phyloP scores from a whole-genome alignment of 2,113 vertebrate species.

The Tetrao urogallus region DNA sequence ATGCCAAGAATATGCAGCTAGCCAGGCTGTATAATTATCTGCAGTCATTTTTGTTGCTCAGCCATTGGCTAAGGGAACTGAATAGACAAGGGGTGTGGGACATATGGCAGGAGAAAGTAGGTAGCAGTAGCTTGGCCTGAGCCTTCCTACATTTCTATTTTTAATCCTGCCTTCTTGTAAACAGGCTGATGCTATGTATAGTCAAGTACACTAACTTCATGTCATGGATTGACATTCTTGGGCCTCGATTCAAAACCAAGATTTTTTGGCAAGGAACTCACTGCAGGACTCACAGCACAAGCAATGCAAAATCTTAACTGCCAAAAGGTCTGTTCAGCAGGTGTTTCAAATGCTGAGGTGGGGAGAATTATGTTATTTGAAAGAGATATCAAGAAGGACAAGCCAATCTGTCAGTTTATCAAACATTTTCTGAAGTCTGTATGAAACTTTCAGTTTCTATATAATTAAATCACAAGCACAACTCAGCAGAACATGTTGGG shows the following conservation, averaged over 20 bases:
- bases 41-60: neutral
- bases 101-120: neutral
- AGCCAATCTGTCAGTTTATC: neutral
- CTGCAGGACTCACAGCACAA: neutral
- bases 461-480: neutral
- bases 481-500: neutral
- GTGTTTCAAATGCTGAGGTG: neutral
- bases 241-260: neutral
- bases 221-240: neutral
- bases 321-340: neutral
- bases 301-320: neutral
- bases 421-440: neutral
- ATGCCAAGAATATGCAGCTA: neutral
- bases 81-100: neutral
- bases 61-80: neutral
- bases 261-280: neutral
- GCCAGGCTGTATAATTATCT: neutral
- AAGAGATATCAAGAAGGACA: neutral
- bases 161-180: neutral
- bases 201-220: neutral
- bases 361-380: neutral
- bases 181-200: constrained; percentile 12
- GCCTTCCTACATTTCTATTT: neutral
- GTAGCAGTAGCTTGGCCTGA: neutral
- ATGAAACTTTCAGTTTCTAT: neutral